Evolutionary conservation across 2,113 vertebrate species (phyloP), one percentile per base, ranked within the genome.

Genomic region (Leptodactylus fuscus): DNA sequence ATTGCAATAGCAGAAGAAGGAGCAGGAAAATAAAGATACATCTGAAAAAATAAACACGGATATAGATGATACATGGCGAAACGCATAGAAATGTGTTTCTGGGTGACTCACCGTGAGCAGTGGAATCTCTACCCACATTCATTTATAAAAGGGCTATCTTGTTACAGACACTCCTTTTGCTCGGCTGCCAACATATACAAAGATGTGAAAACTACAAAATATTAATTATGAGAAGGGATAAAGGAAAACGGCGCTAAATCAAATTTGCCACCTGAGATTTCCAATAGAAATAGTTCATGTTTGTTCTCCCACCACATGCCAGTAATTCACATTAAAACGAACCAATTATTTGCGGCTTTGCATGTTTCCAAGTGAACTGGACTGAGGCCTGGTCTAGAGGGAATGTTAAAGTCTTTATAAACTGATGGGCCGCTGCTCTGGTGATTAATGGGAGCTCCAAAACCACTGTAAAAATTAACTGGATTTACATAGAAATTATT

Each of bases 81-180:
- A 74, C 12, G 81, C 81, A 55, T 71, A 71, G 32, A 85, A 69
- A 51, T 85, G 60, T 85, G 83, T 46, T 85, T 71, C 77, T 53
- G 74, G 20, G 75, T 85, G 83, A 85, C 62, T 85, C 83, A 85
- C 73, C 24, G 27, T 48, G 29, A 85, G 76, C 83, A n/a, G 48
- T 79, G 83, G 83, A 85, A 80, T 80, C 76, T 80, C 76, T 85
- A 51, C 62, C 75, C 76, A 80, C 83, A 80, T 80, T 44, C 75
- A 85, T 85, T 85, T 85, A 85, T 85, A 85, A 80, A 78, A 85
- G 51, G 75, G 36, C 83, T 85, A 85, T 80, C 83, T 85, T 71
- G 76, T 85, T 80, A 80, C 83, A 80, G 83, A 85, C 83, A 85
- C 83, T 85, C 83, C 83, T 85, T 85, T 58, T 80, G 76, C 74